phyloP scores from a whole-genome alignment of 2,797 vertebrate genomes.

The Chromobotia macracanthus region DNA sequence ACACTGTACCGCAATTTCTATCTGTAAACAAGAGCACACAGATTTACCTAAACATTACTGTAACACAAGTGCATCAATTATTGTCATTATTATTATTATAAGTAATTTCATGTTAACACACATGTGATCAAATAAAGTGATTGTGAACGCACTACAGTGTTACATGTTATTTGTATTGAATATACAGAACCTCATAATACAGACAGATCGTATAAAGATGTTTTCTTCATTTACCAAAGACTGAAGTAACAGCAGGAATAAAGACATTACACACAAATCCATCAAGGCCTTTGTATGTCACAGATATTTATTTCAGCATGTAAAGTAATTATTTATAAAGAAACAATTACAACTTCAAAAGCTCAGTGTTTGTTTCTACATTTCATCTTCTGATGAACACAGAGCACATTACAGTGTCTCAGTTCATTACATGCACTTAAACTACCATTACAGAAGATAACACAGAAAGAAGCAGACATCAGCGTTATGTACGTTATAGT shows the following conservation, averaged over 20 bases:
- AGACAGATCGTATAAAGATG: too few relatives aligned
- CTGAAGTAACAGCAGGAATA: too few relatives aligned
- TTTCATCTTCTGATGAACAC: conserved; percentile 37
- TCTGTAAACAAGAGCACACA: not conserved
- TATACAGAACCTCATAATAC: too few relatives aligned
- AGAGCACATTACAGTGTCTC: not conserved
- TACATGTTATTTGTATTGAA: conserved; percentile 1
- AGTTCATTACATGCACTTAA: too few relatives aligned
- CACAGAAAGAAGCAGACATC: too few relatives aligned
- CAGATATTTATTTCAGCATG: not conserved
- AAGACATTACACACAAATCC: too few relatives aligned
- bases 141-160: not conserved
- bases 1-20: too few relatives aligned
- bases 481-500: not conserved
- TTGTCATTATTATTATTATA: too few relatives aligned
- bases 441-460: too few relatives aligned
- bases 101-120: not conserved
- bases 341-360: not conserved
- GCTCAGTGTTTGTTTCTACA: not conserved
- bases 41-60: not conserved
- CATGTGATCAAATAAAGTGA: conserved; percentile 15
- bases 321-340: not conserved
- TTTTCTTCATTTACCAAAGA: too few relatives aligned
- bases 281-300: not conserved
- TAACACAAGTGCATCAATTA: conserved; percentile 13